Percentiles rank a stretch among this genome's conserved stretches.
phyloP scores from a whole-genome alignment of 1,140 invertebrate genomes.

The Drosophila trapezifrons region DNA sequence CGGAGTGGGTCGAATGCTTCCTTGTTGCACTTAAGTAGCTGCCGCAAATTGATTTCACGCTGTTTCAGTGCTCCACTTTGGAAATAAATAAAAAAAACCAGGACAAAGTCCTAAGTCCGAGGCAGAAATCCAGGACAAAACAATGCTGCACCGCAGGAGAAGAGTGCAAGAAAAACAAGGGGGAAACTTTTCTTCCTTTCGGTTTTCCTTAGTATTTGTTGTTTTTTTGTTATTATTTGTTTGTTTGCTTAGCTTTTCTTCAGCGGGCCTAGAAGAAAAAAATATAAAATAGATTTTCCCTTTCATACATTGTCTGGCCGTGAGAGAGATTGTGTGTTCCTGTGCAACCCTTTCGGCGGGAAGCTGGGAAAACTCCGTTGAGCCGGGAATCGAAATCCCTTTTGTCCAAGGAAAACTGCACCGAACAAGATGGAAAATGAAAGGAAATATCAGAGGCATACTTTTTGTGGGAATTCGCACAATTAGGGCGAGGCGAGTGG shows the following conservation, averaged over 20 bases:
- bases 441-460: slow-evolving; percentile 42
- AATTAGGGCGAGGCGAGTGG: slow-evolving; percentile 71
- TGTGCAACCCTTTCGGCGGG: slow-evolving; percentile 53
- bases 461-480: slow-evolving; percentile 78
- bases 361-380: slow-evolving; percentile 60
- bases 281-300: slow-evolving; percentile 65
- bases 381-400: slow-evolving; percentile 25
- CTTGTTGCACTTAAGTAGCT: slow-evolving; percentile 80
- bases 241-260: slow-evolving; percentile 64
- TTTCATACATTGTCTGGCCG: slow-evolving; percentile 42
- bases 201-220: slow-evolving; percentile 25
- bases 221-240: slow-evolving; percentile 29
- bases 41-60: slow-evolving; percentile 81
- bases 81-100: slow-evolving; percentile 50
- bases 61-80: slow-evolving; percentile 39
- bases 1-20: slow-evolving; percentile 47
- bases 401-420: slow-evolving; percentile 37
- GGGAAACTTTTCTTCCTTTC: slow-evolving; percentile 14
- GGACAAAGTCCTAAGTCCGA: slow-evolving; percentile 28
- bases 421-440: slow-evolving; percentile 29
- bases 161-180: slow-evolving; percentile 28
- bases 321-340: slow-evolving; percentile 20
- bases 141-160: slow-evolving; percentile 58
- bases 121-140: slow-evolving; percentile 29
- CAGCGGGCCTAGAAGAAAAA: slow-evolving; percentile 13